Evolutionary conservation across 2,797 vertebrate genomes (phyloP).

Genomic region (Diglossa cyanea): DNA sequence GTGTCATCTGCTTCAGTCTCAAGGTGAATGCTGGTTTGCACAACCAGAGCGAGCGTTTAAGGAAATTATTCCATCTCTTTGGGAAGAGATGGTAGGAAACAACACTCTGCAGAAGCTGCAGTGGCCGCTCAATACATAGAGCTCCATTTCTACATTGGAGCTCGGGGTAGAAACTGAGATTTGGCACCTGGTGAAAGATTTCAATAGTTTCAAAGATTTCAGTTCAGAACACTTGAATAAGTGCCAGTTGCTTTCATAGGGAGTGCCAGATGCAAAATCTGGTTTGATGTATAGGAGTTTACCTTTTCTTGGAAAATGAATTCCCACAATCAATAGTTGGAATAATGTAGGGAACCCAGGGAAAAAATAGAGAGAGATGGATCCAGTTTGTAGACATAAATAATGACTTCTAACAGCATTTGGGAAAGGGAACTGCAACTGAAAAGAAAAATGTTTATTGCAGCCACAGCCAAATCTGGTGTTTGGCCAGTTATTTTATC

Average conservation of each 20-base stretch:
- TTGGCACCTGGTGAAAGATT: background rate
- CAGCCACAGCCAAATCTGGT: constrained; percentile 6
- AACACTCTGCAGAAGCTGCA: background rate
- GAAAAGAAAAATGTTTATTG: background rate
- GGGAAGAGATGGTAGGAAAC: background rate
- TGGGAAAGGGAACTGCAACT: background rate
- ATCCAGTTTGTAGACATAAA: background rate
- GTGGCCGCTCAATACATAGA: background rate
- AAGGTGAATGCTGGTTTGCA: constrained; percentile 66
- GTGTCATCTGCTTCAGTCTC: constrained; percentile 73
- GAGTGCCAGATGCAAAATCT: background rate
- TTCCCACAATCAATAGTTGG: background rate
- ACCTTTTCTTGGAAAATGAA: background rate
- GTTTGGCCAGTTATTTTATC: constrained; percentile 45
- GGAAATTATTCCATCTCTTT: constrained; percentile 7
- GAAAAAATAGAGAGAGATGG: background rate
- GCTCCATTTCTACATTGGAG: background rate
- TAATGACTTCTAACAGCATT: background rate
- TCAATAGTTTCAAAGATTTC: background rate
- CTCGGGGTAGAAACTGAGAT: background rate
- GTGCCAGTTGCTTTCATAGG: background rate
- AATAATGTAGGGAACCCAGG: background rate
- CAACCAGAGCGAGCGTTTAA: background rate
- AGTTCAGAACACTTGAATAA: background rate
- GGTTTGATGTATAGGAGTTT: background rate